Conservation (phyloP, 2,797 vertebrate genomes). For the Aplochiton taeniatus region DNA sequence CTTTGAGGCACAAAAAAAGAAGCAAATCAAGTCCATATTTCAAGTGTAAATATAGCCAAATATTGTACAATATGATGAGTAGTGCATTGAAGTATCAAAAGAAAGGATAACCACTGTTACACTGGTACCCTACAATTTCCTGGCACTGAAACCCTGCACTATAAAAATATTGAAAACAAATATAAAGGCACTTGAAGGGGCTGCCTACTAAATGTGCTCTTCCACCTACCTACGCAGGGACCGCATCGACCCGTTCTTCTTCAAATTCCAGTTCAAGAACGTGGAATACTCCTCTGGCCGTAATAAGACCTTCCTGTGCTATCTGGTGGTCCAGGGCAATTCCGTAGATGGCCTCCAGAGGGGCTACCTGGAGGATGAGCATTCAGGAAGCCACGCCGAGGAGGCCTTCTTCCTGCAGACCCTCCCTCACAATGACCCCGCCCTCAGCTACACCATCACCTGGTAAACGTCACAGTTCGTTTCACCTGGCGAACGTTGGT, state of each 20-base stretch:
- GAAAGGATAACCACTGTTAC: too few relatives aligned
- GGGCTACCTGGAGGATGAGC: conserved; percentile 92
- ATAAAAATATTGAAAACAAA: background rate
- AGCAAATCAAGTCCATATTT: too few relatives aligned
- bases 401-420: conserved; percentile 87
- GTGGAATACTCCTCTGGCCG: conserved; percentile 95
- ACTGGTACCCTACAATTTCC: too few relatives aligned
- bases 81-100: too few relatives aligned
- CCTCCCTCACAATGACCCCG: conserved; percentile 73
- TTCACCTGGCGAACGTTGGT: too few relatives aligned
- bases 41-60: too few relatives aligned
- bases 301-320: conserved; percentile 94
- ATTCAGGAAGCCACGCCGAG: conserved; percentile 81
- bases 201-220: conserved; percentile 17
- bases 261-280: conserved; percentile 95
- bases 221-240: conserved; percentile 69
- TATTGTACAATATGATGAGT: too few relatives aligned
- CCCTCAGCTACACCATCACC: conserved; percentile 78
- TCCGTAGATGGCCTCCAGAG: conserved; percentile 59
- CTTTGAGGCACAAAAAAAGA: too few relatives aligned
- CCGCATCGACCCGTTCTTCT: conserved; percentile 85
- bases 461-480: conserved; percentile 66
- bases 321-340: conserved; percentile 79
- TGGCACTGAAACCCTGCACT: too few relatives aligned
- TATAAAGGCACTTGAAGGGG: background rate